A percentile compares a stretch with the other conserved stretches of the same genome.
Conservation (phyloP, 2,888 invertebrate genomes). For the Ophioninae sp. region DNA sequence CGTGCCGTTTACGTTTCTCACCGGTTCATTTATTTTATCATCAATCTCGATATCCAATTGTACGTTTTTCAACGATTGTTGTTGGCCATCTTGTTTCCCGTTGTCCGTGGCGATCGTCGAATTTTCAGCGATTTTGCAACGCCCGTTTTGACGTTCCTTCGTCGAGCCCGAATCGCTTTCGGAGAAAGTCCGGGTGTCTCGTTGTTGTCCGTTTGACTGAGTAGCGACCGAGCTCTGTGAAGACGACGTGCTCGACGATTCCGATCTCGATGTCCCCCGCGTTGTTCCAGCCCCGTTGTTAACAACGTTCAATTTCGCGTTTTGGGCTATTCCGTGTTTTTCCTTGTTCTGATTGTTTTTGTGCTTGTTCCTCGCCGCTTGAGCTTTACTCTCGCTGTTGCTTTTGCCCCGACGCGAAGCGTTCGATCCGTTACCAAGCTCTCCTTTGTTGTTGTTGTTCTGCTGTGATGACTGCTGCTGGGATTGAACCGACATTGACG, state of each 20-base stretch:
- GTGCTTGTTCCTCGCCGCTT: constrained; percentile 83
- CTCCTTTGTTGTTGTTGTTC: constrained; percentile 81
- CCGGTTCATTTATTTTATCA: constrained; percentile 61
- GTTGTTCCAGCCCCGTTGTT: constrained; percentile 74
- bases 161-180: constrained; percentile 35
- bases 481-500: constrained; percentile 63
- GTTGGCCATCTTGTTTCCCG: constrained; percentile 60
- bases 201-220: constrained; percentile 46
- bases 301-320: constrained; percentile 70
- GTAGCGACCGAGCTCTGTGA: constrained; percentile 41
- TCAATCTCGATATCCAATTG: constrained; percentile 68
- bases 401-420: constrained; percentile 78
- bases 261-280: constrained; percentile 79
- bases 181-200: constrained; percentile 73
- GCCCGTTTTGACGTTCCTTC: constrained; percentile 59
- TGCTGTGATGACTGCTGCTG: constrained; percentile 67
- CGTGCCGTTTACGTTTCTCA: constrained; percentile 55
- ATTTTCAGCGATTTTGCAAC: constrained; percentile 67
- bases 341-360: constrained; percentile 81
- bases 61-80: constrained; percentile 58
- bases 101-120: constrained; percentile 72
- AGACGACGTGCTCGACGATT: constrained; percentile 74
- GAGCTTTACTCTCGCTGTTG: constrained; percentile 80
- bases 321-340: constrained; percentile 70
- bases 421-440: constrained; percentile 72